These are phyloP conservation scores for Torymus tubicola DNA, from an alignment of 2,888 invertebrate species.

Conservation along the genomic window DNA sequence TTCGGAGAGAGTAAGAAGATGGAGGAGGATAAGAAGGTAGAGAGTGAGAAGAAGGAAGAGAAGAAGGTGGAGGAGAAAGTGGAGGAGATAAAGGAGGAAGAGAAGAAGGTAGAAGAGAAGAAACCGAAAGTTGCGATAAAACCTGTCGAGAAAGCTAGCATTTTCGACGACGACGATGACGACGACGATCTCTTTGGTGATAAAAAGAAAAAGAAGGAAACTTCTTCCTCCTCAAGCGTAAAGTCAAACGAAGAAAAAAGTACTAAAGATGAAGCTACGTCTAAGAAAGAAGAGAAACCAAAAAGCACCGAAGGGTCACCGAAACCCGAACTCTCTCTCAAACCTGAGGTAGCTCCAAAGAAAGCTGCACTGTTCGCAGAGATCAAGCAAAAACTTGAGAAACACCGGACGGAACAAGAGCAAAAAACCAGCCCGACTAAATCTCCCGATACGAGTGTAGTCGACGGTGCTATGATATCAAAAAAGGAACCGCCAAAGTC, in stretches of 20 bases:
- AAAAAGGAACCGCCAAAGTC: conserved; percentile 70
- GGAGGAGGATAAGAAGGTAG: conserved; percentile 38
- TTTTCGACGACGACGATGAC: conserved; percentile 61
- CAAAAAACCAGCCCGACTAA: conserved; percentile 17
- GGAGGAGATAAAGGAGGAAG: background rate
- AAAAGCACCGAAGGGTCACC: background rate
- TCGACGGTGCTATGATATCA: conserved; percentile 55
- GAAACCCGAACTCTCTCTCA: conserved; percentile 25
- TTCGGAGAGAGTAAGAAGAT: conserved; percentile 32
- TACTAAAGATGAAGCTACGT: background rate
- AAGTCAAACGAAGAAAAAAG: too few species aligned
- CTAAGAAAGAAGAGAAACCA: background rate
- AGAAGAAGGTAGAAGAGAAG: background rate
- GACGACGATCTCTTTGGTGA: conserved; percentile 64
- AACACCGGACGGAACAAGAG: conserved; percentile 27
- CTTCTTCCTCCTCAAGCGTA: background rate
- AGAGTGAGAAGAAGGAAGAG: conserved; percentile 15
- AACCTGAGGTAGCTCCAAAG: conserved; percentile 20
- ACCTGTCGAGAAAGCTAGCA: conserved; percentile 14
- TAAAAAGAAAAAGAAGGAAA: conserved; percentile 49
- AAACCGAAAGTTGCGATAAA: conserved; percentile 6
- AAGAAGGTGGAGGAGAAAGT: background rate
- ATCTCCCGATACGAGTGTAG: conserved; percentile 43
- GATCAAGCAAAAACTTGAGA: conserved; percentile 55
- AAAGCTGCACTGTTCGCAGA: conserved; percentile 39